These are phyloP conservation scores for Cremastobaeus sp. DNA, from an alignment of 2,888 invertebrate genomes.

Conservation along the genomic window DNA sequence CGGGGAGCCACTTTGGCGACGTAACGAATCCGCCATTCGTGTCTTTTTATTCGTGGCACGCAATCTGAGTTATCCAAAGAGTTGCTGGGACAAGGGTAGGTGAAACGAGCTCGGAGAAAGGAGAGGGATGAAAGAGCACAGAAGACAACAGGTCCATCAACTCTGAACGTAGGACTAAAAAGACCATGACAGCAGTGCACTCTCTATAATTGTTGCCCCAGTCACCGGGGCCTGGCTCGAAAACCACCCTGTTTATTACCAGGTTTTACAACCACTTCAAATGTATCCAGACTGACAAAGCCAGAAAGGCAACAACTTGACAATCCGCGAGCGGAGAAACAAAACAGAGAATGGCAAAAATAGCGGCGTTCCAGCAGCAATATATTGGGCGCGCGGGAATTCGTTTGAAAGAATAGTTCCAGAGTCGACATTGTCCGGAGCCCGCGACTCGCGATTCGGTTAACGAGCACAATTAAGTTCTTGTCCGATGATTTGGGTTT, in stretches of 20 bases:
- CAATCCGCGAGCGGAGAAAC: conserved; percentile 32
- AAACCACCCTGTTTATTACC: conserved; percentile 69
- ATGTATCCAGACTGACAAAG: conserved; percentile 63
- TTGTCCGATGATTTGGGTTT: too few relatives aligned
- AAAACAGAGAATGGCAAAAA: conserved; percentile 42
- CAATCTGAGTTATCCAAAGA: too few relatives aligned
- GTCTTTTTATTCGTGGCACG: too few relatives aligned
- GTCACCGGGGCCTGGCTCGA: conserved; percentile 70
- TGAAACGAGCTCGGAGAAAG: conserved; percentile 9
- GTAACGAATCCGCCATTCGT: too few relatives aligned
- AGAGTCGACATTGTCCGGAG: conserved; percentile 22
- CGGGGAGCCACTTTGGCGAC: too few relatives aligned
- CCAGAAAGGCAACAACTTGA: conserved; percentile 55
- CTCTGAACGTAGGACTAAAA: conserved; percentile 67
- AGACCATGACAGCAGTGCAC: conserved; percentile 70
- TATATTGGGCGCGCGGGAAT: conserved; percentile 40
- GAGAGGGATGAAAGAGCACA: conserved; percentile 62
- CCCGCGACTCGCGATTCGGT: too few relatives aligned
- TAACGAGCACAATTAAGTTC: too few relatives aligned
- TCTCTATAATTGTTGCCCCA: conserved; percentile 72
- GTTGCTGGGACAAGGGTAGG: conserved; percentile 49
- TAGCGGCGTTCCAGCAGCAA: conserved; percentile 39
- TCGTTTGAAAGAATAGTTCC: conserved; percentile 24
- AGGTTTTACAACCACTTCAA: conserved; percentile 71
- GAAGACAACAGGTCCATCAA: conserved; percentile 72